Percentiles rank a stretch among this genome's conserved stretches.
These are phyloP conservation scores for Drosophila testacea DNA, from an alignment of 2,888 invertebrate genomes.

Conservation along the genomic window DNA sequence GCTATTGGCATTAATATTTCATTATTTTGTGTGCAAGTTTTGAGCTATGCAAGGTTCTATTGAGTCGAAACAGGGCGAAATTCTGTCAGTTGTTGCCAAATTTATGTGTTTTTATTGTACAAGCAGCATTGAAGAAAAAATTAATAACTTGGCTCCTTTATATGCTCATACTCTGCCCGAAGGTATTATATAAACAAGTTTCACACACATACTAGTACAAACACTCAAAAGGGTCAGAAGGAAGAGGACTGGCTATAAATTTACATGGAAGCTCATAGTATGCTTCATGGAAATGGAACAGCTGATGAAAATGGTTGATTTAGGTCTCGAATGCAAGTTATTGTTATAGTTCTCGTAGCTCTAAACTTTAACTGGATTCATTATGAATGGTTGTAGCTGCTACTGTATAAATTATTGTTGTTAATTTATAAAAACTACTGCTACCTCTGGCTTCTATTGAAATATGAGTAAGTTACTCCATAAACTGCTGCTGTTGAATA, in stretches of 20 bases:
- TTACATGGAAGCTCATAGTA: conserved; percentile 24
- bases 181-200: conserved; percentile 31
- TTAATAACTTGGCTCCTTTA: conserved; percentile 39
- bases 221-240: background rate
- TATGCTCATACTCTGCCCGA: conserved; percentile 9
- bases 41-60: conserved; percentile 11
- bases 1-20: conserved; percentile 25
- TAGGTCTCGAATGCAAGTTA: conserved; percentile 31
- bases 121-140: conserved; percentile 40
- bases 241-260: conserved; percentile 11
- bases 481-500: conserved; percentile 9
- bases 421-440: conserved; percentile 61
- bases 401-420: conserved; percentile 65
- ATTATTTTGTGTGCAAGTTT: conserved; percentile 23
- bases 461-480: conserved; percentile 31
- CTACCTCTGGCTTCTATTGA: conserved; percentile 38
- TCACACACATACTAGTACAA: conserved; percentile 6
- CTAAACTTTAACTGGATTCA: conserved; percentile 57
- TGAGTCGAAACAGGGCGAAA: conserved; percentile 32
- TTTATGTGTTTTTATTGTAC: conserved; percentile 54
- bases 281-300: conserved; percentile 13
- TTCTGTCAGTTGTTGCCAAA: conserved; percentile 74
- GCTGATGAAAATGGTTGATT: conserved; percentile 29
- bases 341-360: conserved; percentile 18
- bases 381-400: conserved; percentile 47